Evolutionary conservation across 2,888 invertebrate genomes (phyloP).

Genomic region (Neoaliturus tenellus): DNA sequence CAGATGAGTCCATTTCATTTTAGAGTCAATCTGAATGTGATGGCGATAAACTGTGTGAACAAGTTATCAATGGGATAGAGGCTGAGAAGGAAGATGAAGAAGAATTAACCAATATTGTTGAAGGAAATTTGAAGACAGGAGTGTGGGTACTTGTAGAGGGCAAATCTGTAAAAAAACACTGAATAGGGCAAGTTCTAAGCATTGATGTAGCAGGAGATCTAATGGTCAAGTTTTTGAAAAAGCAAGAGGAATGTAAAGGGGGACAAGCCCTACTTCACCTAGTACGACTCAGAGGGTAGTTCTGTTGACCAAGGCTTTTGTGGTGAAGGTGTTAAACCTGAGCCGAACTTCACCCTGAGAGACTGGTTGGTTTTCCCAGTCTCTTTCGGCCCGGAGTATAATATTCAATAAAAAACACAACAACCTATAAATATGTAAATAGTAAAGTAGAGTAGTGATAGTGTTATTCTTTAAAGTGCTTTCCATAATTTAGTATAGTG

Average conservation of each 20-base stretch:
- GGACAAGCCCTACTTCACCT: slow-evolving; percentile 2
- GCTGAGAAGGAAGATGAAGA: slow-evolving; percentile 20
- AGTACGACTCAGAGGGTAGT: slow-evolving; percentile 17
- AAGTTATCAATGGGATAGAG: background rate
- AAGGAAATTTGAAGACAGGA: background rate
- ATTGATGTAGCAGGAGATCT: background rate
- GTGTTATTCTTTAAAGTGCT: background rate
- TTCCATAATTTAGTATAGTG: background rate
- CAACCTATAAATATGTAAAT: slow-evolving; percentile 16
- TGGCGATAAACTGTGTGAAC: background rate
- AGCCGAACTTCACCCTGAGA: slow-evolving; percentile 8
- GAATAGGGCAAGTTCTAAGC: slow-evolving; percentile 3
- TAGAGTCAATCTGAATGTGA: slow-evolving; percentile 17
- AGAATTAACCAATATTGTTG: background rate
- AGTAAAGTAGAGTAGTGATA: background rate
- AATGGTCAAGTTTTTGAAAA: background rate
- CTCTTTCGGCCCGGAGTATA: background rate
- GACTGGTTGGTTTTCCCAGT: slow-evolving; percentile 11
- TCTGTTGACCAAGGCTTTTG: background rate
- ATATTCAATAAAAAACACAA: background rate
- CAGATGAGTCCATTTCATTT: background rate
- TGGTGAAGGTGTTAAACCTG: slow-evolving; percentile 12
- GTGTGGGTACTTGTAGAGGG: background rate
- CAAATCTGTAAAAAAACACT: background rate
- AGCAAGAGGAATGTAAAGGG: background rate